Conservation (phyloP, 2,888 invertebrate species). For the Arenicola marina region DNA sequence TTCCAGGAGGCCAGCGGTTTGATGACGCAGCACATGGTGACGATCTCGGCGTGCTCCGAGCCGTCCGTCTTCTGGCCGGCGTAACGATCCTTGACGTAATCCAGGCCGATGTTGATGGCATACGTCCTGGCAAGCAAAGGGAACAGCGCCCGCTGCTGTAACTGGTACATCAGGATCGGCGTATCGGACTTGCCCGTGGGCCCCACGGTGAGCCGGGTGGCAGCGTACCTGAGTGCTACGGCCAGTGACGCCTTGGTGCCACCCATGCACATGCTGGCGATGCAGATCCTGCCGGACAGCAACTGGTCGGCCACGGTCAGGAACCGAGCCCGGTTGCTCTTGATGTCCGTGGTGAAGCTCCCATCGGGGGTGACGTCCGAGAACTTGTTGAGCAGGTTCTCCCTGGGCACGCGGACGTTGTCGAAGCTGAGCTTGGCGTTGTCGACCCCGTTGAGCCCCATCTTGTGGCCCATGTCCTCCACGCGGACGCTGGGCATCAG, state of each 20-base stretch:
- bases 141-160: constrained; percentile 39
- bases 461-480: constrained; percentile 42
- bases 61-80: constrained; percentile 32
- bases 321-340: constrained; percentile 35
- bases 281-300: constrained; percentile 40
- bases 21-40: constrained; percentile 43
- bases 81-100: constrained; percentile 38
- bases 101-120: constrained; percentile 40
- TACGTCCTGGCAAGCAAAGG: constrained; percentile 38
- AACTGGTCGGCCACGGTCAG: constrained; percentile 43
- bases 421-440: constrained; percentile 39
- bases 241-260: constrained; percentile 30
- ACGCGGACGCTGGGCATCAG: constrained; percentile 36
- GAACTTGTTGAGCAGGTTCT: constrained; percentile 35
- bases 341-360: constrained; percentile 34
- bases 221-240: constrained; percentile 37
- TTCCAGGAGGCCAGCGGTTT: constrained; percentile 40
- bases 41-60: constrained; percentile 37
- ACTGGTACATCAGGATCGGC: constrained; percentile 38
- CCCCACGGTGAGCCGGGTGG: constrained; percentile 40
- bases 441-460: constrained; percentile 44
- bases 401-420: constrained; percentile 38
- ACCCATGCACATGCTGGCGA: constrained; percentile 37
- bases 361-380: constrained; percentile 37
- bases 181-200: constrained; percentile 37